These are phyloP conservation scores for Callimorpha dominula DNA, from an alignment of 2,888 invertebrate genomes.

Conservation along the genomic window DNA sequence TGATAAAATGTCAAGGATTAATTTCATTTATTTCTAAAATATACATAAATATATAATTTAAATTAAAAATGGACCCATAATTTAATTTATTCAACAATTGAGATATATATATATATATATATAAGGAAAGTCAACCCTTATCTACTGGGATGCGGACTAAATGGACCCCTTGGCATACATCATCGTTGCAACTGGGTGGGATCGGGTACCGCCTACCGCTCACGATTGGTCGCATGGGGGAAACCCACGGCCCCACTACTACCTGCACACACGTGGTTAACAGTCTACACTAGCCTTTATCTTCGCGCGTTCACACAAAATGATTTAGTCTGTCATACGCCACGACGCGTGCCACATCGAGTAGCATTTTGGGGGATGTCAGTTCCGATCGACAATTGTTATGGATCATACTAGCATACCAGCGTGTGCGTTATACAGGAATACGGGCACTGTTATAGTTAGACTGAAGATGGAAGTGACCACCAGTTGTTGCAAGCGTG, in stretches of 20 bases:
- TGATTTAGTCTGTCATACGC: constrained; percentile 83
- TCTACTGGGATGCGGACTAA: constrained; percentile 54
- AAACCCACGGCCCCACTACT: constrained; percentile 74
- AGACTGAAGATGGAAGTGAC: constrained; percentile 75
- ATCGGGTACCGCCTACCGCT: constrained; percentile 66
- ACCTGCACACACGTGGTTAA: constrained; percentile 68
- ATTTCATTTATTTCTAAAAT: neutral
- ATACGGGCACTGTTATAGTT: constrained; percentile 77
- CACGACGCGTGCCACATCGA: constrained; percentile 79
- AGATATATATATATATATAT: constrained; percentile 40
- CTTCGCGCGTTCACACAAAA: constrained; percentile 78
- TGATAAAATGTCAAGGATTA: constrained; percentile 7
- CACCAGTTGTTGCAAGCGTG: constrained; percentile 57
- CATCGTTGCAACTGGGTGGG: constrained; percentile 71
- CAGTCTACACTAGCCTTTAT: constrained; percentile 74
- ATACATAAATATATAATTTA: neutral
- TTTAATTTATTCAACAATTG: constrained; percentile 20
- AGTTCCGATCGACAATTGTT: constrained; percentile 69
- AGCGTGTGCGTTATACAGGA: constrained; percentile 73
- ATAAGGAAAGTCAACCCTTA: constrained; percentile 67
- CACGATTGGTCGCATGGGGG: constrained; percentile 68
- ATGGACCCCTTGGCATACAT: constrained; percentile 66
- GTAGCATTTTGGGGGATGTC: constrained; percentile 77
- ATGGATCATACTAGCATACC: constrained; percentile 80
- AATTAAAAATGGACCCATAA: neutral